Conservation (phyloP, 2,888 invertebrate species). For the Monopis laevigella region DNA sequence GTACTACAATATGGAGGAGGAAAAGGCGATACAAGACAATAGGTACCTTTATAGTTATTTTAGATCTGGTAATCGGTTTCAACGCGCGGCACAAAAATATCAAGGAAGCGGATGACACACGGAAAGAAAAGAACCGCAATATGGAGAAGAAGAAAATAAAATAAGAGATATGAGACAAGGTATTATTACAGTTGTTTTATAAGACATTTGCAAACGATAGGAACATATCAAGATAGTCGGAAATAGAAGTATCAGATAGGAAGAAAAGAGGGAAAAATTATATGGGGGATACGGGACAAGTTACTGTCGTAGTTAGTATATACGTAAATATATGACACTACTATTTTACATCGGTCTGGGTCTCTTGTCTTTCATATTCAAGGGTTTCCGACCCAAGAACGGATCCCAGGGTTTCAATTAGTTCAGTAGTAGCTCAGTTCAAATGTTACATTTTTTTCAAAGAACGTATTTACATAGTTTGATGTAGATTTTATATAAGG, state of each 20-base stretch:
- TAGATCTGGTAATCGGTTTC: too few species aligned
- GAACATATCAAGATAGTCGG: background rate
- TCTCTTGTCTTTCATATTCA: too few species aligned
- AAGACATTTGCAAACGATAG: too few species aligned
- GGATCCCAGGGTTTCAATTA: too few species aligned
- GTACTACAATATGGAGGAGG: background rate
- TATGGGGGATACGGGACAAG: background rate
- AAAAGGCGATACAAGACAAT: slow-evolving; percentile 81
- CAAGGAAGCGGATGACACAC: background rate
- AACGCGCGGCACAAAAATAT: background rate
- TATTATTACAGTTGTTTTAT: too few species aligned
- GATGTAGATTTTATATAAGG: too few species aligned
- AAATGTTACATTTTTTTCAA: too few species aligned
- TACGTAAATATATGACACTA: too few species aligned
- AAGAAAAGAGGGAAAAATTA: background rate
- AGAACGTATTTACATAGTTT: too few species aligned
- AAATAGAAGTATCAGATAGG: background rate
- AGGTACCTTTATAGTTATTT: slow-evolving; percentile 81
- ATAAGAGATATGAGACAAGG: slow-evolving; percentile 98
- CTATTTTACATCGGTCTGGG: too few species aligned
- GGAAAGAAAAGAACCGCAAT: background rate
- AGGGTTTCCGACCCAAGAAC: too few species aligned
- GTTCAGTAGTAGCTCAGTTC: too few species aligned
- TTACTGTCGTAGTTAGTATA: background rate
- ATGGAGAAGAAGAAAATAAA: background rate